Evolutionary conservation across 2,888 invertebrate genomes (phyloP), one percentile per base, ranked within the genome.

Genomic region (Andrena camellia): DNA sequence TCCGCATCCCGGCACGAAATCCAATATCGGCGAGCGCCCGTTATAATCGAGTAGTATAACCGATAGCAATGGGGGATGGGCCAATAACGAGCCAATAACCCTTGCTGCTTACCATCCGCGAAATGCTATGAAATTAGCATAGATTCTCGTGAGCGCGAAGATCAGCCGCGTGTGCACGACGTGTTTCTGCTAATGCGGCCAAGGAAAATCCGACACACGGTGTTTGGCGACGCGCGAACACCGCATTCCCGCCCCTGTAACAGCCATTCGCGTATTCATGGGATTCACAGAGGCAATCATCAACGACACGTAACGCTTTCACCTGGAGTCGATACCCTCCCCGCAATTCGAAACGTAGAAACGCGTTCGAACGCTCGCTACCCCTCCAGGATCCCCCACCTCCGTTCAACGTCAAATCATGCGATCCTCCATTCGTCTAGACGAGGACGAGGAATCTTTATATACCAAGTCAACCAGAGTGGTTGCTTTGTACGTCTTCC

Each of bases 1-100:
- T 82, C 59, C 75, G 70, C 69, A 64, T 80, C 70, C 63, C 48
- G 59, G 63, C 83, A 79, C 69, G 81, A 88, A 88, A 88, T 88
- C 85, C 88, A 88, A 88, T 88, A 88, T 80, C 86, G 73, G 76
- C 42, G 68, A 85, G 76, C 78, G 52, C 70, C 79, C 10, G 85
- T 88, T 86, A 88, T 88, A 88, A 86, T 85, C 86, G 79, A 84
- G 78, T 78, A 72, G 78, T 82, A 77, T 79, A 86, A 81, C 84
- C 86, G 78, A 83, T 86, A 80, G 72, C 76, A 76, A 72, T 63
- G 67, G 59, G 54, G 78, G 75, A 86, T 84, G 71, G 79, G 60
- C 85, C 86, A 88, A 88, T 88, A 88, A 88, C 86, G 81, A 86
- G 88, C 81, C 83, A 83, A 88, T 88, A 86, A 83, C 86, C 88